Base-by-base conservation (phyloP, 2,113 vertebrate genomes). In the Paraplagusia blochii region DNA sequence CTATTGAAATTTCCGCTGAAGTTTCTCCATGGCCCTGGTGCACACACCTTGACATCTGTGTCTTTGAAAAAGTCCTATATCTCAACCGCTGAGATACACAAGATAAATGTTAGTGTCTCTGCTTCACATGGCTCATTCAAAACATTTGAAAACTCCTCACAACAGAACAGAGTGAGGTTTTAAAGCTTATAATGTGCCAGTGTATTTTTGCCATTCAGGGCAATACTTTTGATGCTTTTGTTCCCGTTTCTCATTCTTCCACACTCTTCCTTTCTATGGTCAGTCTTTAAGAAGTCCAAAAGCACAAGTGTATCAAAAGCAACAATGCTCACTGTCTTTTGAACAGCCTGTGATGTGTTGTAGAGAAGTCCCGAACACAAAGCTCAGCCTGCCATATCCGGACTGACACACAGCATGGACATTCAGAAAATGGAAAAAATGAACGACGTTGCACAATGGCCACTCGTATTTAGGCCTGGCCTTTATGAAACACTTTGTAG, bases 291-390 rank as follows among this genome's bases (percentile, higher is more conserved):
- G 56, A 44, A 9, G 43, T 16, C 44, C 64, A 72, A 82, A 79
- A 82, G 80, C 80, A 74, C 79, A 78, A 85, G 81, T 88, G 85
- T 88, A 85, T 86, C 85, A 69, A 84, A 78, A 63, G 22, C 83
- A 73, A 88, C 75, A 88, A 87, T 81, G 6, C 68, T 64, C 69
- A 74, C 69, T 77, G 79, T 82, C 61, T 80, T 85, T 83, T 77
- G 57, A 69, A 66, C 53, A 51, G 75, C 69, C 53, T 14, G 59
- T 33, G 58, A 48, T 60, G 53, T 49, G 64, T 59, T 61, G 59
- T 76, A 70, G 53, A 82, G 81, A 78, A 77, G 76, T 75, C 79
- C 72, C 80, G 77, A 62, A 88, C 84, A 88, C 85, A 85, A 65
- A 78, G 73, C 77, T 61, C 79, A 72, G 73, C 79, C 81, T 83